A percentile compares a stretch with the other conserved stretches of the same genome.
Conservation (phyloP, 1,140 invertebrate species). For the Zaprionus ghesquierei region DNA sequence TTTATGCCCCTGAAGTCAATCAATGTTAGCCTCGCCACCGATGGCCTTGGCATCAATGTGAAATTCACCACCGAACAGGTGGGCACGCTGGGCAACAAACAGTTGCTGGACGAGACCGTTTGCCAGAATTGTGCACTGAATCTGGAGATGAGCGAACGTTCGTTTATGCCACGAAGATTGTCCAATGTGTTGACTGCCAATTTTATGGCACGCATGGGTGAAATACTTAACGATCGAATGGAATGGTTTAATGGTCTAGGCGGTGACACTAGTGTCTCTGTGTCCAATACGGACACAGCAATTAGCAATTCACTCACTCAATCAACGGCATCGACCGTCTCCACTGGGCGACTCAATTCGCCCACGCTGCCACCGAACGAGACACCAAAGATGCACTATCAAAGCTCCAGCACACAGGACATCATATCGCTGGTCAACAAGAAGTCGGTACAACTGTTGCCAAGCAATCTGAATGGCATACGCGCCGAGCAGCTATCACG, state of each 20-base stretch:
- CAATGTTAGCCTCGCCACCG: slow-evolving; percentile 19
- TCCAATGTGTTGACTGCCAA: slow-evolving; percentile 35
- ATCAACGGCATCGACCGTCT: no score
- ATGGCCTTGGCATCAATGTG: slow-evolving; percentile 37
- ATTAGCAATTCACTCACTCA: no score
- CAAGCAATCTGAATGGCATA: background rate
- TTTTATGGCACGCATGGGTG: slow-evolving; percentile 35
- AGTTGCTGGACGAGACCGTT: slow-evolving; percentile 10
- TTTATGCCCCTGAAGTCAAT: slow-evolving; percentile 23
- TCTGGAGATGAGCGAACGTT: slow-evolving; percentile 23
- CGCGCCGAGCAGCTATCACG: background rate
- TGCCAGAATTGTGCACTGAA: slow-evolving; percentile 16
- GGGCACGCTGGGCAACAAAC: slow-evolving; percentile 4
- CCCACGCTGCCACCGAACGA: background rate
- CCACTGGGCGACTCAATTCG: background rate
- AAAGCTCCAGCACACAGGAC: background rate
- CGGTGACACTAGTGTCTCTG: background rate
- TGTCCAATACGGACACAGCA: background rate
- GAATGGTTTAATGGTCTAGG: background rate
- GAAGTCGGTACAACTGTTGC: background rate
- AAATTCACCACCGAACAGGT: slow-evolving; percentile 17
- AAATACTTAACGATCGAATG: slow-evolving; percentile 29
- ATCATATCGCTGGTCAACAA: background rate
- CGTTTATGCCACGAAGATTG: slow-evolving; percentile 19
- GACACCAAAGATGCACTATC: background rate